Evolutionary conservation across 2,113 vertebrate species (phyloP).

Genomic region (Pseudopipra pipra): DNA sequence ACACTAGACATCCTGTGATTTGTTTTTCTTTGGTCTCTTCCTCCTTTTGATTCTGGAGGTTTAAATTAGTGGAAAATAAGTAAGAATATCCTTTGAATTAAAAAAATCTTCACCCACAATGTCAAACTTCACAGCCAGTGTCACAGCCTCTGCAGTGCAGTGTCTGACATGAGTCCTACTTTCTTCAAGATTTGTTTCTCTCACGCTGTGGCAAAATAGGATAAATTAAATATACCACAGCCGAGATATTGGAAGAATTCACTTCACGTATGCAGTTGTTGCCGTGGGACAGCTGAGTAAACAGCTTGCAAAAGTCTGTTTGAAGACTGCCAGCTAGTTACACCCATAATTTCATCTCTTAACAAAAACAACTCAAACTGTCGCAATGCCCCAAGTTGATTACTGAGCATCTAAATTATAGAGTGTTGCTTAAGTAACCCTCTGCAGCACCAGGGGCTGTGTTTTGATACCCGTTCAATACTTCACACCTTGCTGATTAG

Average conservation of each 20-base stretch:
- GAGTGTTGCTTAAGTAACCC: constrained; percentile 72
- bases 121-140: not conserved
- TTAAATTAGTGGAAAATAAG: not conserved
- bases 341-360: constrained; percentile 86
- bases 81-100: not conserved
- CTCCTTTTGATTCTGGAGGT: not conserved
- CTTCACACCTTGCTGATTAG: constrained; percentile 71
- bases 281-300: constrained; percentile 83
- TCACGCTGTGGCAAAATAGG: constrained; percentile 67
- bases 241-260: constrained; percentile 76
- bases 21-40: not conserved
- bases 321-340: constrained; percentile 82
- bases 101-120: not conserved
- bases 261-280: constrained; percentile 79
- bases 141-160: not conserved
- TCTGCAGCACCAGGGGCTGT: constrained; percentile 63
- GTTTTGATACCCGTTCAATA: constrained; percentile 65
- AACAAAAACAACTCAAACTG: constrained; percentile 82
- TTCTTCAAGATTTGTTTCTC: not conserved
- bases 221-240: constrained; percentile 71
- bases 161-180: not conserved
- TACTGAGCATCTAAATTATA: constrained; percentile 68
- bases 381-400: constrained; percentile 62
- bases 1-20: not conserved
- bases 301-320: constrained; percentile 80